Percentiles rank a stretch among this genome's conserved stretches.
Evolutionary conservation across 2,888 invertebrate species (phyloP).

Genomic region (Doris montereyensis): DNA sequence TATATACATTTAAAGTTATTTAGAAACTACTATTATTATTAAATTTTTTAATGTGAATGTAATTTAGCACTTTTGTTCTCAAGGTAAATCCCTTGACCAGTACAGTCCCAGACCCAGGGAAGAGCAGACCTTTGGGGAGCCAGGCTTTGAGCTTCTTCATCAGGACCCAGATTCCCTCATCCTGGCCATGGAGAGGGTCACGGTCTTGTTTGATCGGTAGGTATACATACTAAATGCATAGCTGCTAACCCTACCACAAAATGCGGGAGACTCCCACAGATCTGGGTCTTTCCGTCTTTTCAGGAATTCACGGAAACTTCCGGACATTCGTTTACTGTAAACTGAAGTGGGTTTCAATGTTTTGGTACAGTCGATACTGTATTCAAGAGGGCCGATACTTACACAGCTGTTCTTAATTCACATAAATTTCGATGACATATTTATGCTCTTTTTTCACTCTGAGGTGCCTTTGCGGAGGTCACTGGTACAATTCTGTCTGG

Average conservation of each 20-base stretch:
- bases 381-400: no score
- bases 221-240: neutral
- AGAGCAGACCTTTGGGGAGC: conserved; percentile 47
- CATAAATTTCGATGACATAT: no score
- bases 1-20: no score
- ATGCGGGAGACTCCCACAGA: no score
- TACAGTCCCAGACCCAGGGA: conserved; percentile 65
- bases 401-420: no score
- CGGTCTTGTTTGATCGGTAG: conserved; percentile 83
- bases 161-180: conserved; percentile 84
- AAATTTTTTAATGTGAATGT: neutral
- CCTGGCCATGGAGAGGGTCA: conserved; percentile 85
- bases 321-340: neutral
- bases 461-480: no score
- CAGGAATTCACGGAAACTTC: no score
- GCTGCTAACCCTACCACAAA: neutral
- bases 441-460: no score
- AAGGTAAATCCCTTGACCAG: conserved; percentile 70
- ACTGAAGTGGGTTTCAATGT: neutral
- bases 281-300: no score
- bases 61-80: neutral
- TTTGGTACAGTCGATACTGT: no score
- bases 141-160: conserved; percentile 52
- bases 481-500: no score
- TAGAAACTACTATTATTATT: neutral